phyloP scores from a whole-genome alignment of 2,888 invertebrate genomes.

The Petrolisthes manimaculis region DNA sequence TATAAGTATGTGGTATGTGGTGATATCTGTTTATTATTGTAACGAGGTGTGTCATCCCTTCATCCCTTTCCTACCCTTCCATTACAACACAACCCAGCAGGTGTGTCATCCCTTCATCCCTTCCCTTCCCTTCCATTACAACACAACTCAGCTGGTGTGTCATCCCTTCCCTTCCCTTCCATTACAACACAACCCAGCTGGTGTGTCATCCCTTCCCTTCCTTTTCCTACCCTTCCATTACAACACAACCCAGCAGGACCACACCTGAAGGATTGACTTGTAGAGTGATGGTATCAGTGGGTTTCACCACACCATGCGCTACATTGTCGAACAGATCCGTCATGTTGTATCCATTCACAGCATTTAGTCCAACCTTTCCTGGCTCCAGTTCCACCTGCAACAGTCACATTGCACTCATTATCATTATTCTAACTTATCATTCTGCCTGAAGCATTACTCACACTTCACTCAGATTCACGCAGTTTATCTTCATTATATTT shows the following conservation, averaged over 20 bases:
- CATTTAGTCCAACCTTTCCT: neutral
- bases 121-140: neutral
- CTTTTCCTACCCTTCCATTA: neutral
- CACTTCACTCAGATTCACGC: no score
- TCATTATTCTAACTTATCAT: no score
- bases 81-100: neutral
- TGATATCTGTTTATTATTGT: no score
- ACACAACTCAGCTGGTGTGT: neutral
- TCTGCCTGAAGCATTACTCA: no score
- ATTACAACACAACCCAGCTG: neutral
- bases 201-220: neutral
- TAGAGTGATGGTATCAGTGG: neutral
- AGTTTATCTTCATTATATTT: no score
- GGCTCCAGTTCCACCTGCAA: neutral
- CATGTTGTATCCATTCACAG: neutral
- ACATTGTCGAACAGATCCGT: neutral
- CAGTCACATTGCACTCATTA: no score
- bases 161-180: neutral
- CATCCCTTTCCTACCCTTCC: neutral
- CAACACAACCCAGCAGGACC: neutral
- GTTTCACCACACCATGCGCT: neutral
- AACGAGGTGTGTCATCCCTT: neutral
- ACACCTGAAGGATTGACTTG: conserved; percentile 1
- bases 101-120: no score
- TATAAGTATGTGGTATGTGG: no score